Percentiles rank a stretch among this genome's conserved stretches.
These are phyloP conservation scores for Anthopleura xanthogrammica DNA, from an alignment of 92 coral and sea anemone species.

Conservation along the genomic window DNA sequence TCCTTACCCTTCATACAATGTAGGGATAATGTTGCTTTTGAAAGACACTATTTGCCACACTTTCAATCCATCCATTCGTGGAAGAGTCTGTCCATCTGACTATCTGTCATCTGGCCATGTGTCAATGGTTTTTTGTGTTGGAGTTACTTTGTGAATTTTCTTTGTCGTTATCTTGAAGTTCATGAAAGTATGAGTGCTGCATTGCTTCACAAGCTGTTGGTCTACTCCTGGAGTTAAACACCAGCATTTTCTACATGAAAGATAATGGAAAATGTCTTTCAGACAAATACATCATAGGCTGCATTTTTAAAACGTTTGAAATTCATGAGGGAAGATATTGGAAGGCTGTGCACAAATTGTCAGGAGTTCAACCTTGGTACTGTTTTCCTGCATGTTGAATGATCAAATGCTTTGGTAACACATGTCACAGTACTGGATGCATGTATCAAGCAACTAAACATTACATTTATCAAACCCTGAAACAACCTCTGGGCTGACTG, in stretches of 20 bases:
- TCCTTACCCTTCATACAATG: neutral
- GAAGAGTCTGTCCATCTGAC: neutral
- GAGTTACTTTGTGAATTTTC: constrained; percentile 63
- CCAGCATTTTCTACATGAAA: constrained; percentile 69
- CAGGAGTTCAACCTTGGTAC: too few species aligned
- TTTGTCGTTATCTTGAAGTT: constrained; percentile 72
- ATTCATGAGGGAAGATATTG: too few species aligned
- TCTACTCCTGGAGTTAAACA: constrained; percentile 69
- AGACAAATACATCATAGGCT: neutral
- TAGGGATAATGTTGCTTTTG: neutral
- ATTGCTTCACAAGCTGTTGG: constrained; percentile 73
- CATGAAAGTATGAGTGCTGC: constrained; percentile 71
- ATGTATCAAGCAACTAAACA: too few species aligned
- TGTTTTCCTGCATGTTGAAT: too few species aligned
- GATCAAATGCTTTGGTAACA: too few species aligned
- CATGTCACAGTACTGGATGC: too few species aligned
- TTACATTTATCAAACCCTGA: too few species aligned
- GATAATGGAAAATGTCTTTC: too few species aligned
- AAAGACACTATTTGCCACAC: neutral
- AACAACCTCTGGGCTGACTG: too few species aligned
- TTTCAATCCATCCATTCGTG: neutral
- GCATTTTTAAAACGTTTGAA: too few species aligned
- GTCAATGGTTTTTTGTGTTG: constrained; percentile 29
- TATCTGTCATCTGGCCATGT: neutral
- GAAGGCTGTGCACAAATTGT: too few species aligned